A percentile compares a stretch with the other conserved stretches of the same genome.
Conservation (phyloP, 2,113 vertebrate genomes). For the Equus przewalskii region DNA sequence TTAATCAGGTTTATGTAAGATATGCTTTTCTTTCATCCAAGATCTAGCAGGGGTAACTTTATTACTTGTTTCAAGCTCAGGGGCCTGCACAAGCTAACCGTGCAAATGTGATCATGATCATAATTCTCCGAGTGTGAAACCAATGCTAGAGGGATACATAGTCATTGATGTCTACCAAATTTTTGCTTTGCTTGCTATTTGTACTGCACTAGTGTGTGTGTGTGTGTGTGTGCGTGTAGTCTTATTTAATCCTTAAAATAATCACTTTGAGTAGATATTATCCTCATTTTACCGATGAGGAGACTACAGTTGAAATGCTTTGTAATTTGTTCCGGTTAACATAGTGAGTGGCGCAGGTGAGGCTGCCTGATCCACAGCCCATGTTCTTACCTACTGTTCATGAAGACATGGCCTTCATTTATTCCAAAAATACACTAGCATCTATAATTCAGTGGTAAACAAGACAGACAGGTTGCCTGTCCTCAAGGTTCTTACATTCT, state of each 20-base stretch:
- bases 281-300: no score
- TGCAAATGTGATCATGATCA: not conserved
- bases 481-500: no score
- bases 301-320: no score
- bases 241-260: not conserved
- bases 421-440: no score
- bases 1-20: not conserved
- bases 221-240: not conserved
- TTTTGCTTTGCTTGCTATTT: not conserved
- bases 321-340: no score
- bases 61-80: not conserved
- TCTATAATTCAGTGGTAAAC: no score
- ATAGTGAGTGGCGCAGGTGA: no score
- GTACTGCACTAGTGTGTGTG: not conserved
- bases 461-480: no score
- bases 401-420: no score
- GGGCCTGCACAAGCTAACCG: not conserved
- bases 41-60: not conserved
- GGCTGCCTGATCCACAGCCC: no score
- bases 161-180: not conserved
- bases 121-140: not conserved
- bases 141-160: not conserved
- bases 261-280: not conserved
- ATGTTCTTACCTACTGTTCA: no score
- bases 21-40: not conserved